Evolutionary conservation across 2,888 invertebrate genomes (phyloP), one percentile per base, ranked within the genome.

Genomic region (Dynastes tityus): DNA sequence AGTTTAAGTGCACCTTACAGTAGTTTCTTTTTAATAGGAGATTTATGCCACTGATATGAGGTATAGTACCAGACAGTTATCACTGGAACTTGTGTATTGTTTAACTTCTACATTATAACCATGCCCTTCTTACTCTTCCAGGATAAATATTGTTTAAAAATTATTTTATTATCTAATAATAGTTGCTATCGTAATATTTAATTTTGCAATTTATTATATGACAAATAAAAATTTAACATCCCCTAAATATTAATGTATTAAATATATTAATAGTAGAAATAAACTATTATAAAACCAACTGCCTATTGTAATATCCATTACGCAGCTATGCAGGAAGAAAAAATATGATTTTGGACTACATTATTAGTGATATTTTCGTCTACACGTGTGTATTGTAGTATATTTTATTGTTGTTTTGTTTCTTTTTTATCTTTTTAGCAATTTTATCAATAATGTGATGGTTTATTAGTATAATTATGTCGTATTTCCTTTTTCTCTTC

Each of bases 371-470:
- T 61, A 74, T 74, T 74, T 27, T 61, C 5, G 16, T 22, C 55
- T 22, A 58, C 45, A 22, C 55, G 55, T 22, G 22, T 58, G 22
- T 16, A 3, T 22, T 45, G n/a, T 27, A 40, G 45, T 74, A 40
- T 74, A 61, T 58, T 37, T 73, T 73, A 40, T 29, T 61, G 22
- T 68, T 77, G 68, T 68, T 76, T 58, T 65, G 40, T 65, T 77
- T 77, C 63, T 53, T 71, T 49, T 74, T 74, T 71, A 63, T 63
- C 53, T 65, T 51, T 49, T 68, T 40, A 76, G 32, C 40, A 58
- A 65, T 55, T 77, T 77, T 67, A 75, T 68, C 8, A 13, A 61
- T 29, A 45, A 63, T 61, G 73, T 74, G 73, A 74, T 73, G 58
- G 40, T 74, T 73, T 37, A 37, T 37, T 74, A 74, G 73, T 63